Evolutionary conservation across 2,797 vertebrate genomes (phyloP).

Genomic region (Phataginus tricuspis): DNA sequence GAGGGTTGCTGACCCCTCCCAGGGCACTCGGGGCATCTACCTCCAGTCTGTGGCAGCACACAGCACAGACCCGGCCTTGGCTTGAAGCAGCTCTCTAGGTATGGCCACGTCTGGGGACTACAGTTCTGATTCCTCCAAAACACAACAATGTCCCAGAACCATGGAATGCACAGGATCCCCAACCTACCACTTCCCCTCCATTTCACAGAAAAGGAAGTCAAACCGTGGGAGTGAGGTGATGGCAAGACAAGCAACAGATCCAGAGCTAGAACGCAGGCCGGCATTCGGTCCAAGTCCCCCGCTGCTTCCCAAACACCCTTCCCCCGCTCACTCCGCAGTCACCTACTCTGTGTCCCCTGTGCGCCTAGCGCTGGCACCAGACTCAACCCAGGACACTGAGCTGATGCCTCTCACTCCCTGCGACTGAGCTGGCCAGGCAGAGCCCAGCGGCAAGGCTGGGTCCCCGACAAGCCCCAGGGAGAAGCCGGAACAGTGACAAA

Average conservation of each 20-base stretch:
- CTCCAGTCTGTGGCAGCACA: not conserved
- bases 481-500: not conserved
- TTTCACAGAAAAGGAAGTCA: not conserved
- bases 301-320: not conserved
- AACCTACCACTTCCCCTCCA: not conserved
- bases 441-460: not conserved
- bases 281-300: not conserved
- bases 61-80: not conserved
- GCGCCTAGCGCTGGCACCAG: not conserved
- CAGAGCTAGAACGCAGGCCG: not conserved
- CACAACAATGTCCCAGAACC: not conserved
- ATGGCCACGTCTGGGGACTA: not conserved
- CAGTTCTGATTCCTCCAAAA: conserved; percentile 26
- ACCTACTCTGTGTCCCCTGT: not conserved
- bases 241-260: not conserved
- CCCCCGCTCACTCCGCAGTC: not conserved
- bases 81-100: not conserved
- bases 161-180: not conserved
- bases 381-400: not conserved
- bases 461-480: not conserved
- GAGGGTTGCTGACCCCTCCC: not conserved
- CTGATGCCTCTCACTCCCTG: not conserved
- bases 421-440: not conserved
- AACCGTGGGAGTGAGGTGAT: not conserved
- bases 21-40: not conserved